These are phyloP conservation scores for Porites cylindrica DNA, from an alignment of 92 coral and sea anemone species.

Conservation along the genomic window DNA sequence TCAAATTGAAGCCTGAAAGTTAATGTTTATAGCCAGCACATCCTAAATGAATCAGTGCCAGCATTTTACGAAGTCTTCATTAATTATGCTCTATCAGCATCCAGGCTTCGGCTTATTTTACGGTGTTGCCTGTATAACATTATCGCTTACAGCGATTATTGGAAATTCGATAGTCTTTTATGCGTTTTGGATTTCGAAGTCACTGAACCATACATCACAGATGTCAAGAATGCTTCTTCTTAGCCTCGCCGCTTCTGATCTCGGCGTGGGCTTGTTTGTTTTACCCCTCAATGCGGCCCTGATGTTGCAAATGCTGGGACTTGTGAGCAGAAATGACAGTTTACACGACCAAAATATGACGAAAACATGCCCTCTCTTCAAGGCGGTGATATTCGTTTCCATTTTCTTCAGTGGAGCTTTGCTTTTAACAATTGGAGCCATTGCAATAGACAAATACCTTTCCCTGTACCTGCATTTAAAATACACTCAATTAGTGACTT, in stretches of 20 bases:
- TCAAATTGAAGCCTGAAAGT: background rate
- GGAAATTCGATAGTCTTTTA: constrained; percentile 8
- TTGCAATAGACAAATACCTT: constrained; percentile 14
- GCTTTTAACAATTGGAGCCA: constrained; percentile 1
- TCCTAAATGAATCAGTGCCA: background rate
- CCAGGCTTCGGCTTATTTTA: constrained; percentile 8
- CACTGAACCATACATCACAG: background rate
- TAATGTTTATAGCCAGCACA: background rate
- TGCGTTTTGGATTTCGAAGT: background rate
- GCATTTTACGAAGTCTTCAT: background rate
- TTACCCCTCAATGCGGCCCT: background rate
- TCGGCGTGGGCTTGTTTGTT: constrained; percentile 11
- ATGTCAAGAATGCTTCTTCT: constrained; percentile 4
- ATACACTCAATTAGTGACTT: constrained; percentile 7
- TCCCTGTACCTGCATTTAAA: constrained; percentile 12
- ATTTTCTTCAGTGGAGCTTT: constrained; percentile 2
- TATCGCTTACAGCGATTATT: constrained; percentile 2
- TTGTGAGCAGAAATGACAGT: background rate
- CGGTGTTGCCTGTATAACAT: background rate
- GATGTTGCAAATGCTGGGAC: background rate
- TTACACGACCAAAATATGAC: background rate
- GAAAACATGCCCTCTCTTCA: background rate
- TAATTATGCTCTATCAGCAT: background rate
- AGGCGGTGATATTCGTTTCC: background rate
- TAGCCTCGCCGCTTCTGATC: constrained; percentile 20